A percentile compares a stretch with the other conserved stretches of the same genome.
These are phyloP conservation scores for Aurelia sp. DNA, from an alignment of 30 jellyfish, hydroid and myxozoan genomes.

Conservation along the genomic window DNA sequence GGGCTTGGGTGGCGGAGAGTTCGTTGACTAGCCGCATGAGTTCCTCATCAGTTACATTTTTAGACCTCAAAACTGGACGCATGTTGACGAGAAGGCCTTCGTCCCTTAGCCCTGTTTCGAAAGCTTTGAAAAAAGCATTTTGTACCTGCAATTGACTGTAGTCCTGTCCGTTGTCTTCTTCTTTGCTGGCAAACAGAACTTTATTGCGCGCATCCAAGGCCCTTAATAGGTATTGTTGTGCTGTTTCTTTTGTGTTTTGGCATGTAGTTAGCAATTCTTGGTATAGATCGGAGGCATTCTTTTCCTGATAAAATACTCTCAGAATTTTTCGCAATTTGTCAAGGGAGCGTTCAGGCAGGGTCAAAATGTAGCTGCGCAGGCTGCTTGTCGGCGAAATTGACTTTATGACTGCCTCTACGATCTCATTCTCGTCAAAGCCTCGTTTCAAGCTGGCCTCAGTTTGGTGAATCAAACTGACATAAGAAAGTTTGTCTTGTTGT, in stretches of 20 bases:
- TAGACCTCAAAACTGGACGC: background rate
- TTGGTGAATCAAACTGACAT: slow-evolving; percentile 19
- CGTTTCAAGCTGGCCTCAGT: background rate
- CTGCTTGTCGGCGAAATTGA: slow-evolving; percentile 8
- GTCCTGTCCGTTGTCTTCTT: slow-evolving; percentile 12
- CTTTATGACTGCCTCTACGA: slow-evolving; percentile 16
- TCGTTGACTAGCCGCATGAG: slow-evolving; percentile 6
- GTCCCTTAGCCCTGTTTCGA: background rate
- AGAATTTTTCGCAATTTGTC: slow-evolving; percentile 4
- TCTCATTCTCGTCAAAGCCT: slow-evolving; percentile 8
- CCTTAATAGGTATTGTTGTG: slow-evolving; percentile 4
- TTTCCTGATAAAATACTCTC: slow-evolving; percentile 1
- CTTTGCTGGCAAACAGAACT: slow-evolving; percentile 23
- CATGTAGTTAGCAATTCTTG: background rate
- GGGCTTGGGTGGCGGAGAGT: background rate
- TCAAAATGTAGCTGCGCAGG: slow-evolving; percentile 19
- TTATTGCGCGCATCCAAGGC: slow-evolving; percentile 4
- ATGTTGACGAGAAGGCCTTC: background rate
- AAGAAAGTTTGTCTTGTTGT: background rate
- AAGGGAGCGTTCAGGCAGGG: slow-evolving; percentile 5
- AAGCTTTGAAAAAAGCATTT: slow-evolving; percentile 8
- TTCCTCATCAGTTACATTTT: slow-evolving; percentile 14
- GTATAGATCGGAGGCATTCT: slow-evolving; percentile 7
- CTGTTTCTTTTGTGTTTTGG: slow-evolving; percentile 2
- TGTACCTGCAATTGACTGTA: background rate